Conservation (phyloP, 2,888 invertebrate species). For the Ophioninae sp. region DNA sequence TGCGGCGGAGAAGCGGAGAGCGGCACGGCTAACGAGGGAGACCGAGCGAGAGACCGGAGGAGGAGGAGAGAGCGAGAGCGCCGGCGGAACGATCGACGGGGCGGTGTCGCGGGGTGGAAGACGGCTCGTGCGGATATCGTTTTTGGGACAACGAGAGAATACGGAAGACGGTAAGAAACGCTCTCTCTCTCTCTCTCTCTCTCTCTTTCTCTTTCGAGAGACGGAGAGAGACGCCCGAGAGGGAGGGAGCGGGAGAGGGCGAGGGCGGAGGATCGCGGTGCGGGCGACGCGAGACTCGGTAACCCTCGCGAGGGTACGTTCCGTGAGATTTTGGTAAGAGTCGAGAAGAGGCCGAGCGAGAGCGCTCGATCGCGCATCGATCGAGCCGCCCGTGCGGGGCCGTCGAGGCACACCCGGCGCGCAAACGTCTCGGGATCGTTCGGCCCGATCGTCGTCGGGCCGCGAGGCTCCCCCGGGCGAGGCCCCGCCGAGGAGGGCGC, state of each 20-base stretch:
- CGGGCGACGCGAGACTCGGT: neutral
- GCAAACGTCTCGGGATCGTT: too few relatives aligned
- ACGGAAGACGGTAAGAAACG: slow-evolving; percentile 28
- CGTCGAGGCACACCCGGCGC: neutral
- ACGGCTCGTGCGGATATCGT: slow-evolving; percentile 43
- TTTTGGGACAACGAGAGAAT: slow-evolving; percentile 42
- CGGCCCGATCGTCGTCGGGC: too few relatives aligned
- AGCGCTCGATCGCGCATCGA: slow-evolving; percentile 63
- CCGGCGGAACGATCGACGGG: slow-evolving; percentile 53
- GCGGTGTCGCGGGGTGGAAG: slow-evolving; percentile 40
- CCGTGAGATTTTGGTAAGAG: slow-evolving; percentile 14
- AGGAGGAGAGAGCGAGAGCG: neutral
- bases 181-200: too few relatives aligned
- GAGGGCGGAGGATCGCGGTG: neutral
- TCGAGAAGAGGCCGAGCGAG: slow-evolving; percentile 53
- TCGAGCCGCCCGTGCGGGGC: slow-evolving; percentile 40
- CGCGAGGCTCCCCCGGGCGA: too few relatives aligned
- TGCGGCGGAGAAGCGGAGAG: neutral
- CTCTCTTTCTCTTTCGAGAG: too few relatives aligned
- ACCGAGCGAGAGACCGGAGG: neutral
- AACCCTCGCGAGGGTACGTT: neutral
- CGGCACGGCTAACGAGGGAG: neutral
- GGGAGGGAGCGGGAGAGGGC: too few relatives aligned
- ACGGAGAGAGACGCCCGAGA: too few relatives aligned
- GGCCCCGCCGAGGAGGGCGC: too few relatives aligned